Evolutionary conservation across 2,888 invertebrate species (phyloP).

Genomic region (Oxytorus armatus): DNA sequence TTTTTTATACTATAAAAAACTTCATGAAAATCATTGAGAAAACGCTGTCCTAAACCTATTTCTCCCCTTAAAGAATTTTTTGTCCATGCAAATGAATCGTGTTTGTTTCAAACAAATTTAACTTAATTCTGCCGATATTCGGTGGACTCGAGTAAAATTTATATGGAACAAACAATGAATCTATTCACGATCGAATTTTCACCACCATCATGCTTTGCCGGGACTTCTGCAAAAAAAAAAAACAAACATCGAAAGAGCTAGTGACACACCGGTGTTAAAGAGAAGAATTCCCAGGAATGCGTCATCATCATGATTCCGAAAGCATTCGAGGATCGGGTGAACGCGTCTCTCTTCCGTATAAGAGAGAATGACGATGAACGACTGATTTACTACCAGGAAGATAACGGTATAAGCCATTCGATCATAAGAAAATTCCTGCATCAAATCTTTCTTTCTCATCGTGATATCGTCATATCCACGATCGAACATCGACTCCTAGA

Average conservation of each 20-base stretch:
- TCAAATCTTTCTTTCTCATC: conserved; percentile 13
- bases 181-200: too few relatives aligned
- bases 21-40: too few relatives aligned
- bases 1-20: too few relatives aligned
- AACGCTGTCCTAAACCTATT: too few relatives aligned
- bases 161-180: too few relatives aligned
- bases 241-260: conserved; percentile 9
- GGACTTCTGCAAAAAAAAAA: conserved; percentile 1
- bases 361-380: conserved; percentile 60
- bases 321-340: conserved; percentile 7
- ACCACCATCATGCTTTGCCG: too few relatives aligned
- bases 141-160: too few relatives aligned
- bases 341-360: conserved; percentile 41
- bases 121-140: too few relatives aligned
- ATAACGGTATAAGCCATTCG: conserved; percentile 62
- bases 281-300: conserved; percentile 42
- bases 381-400: conserved; percentile 51
- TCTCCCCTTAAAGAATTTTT: too few relatives aligned
- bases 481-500: conserved; percentile 6
- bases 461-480: conserved; percentile 22
- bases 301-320: conserved; percentile 33
- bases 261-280: conserved; percentile 1
- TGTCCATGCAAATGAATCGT: too few relatives aligned
- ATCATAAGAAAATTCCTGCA: conserved; percentile 58
- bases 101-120: too few relatives aligned